Evolutionary conservation across 1,140 invertebrate species (phyloP), one percentile per base, ranked within the genome.

Genomic region (Nylanderia fulva): DNA sequence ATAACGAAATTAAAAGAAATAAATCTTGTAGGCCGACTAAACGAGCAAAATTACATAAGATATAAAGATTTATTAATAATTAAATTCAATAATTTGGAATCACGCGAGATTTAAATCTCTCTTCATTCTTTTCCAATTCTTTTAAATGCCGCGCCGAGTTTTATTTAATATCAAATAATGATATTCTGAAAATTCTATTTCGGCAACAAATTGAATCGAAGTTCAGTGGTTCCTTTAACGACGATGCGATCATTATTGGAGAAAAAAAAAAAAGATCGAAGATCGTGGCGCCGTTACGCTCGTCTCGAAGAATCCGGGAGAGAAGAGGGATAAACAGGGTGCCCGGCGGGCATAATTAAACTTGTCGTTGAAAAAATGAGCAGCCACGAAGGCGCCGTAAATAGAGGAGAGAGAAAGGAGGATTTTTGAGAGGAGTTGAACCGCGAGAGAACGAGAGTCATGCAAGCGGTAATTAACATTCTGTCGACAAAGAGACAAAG

Each of bases 401-500:
- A 88, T 75, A 68, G 21, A 56, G 71, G 21, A 24, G 39, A 21
- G 42, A 60, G 24, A 8, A 24, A 56, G 39, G 36, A 42, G 27
- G 13, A 77, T 77, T 77, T 77, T 77, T 77, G 29, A 77, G 42
- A 48, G 39, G 27, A 76, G 39, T 42, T 77, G 76, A 87, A 52
- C 77, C 75, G 69, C 24, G 68, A 79, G 74, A 74, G 82, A 39
- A 74, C 45, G 36, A 77, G 64, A 79, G 58, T 56, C 71, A 84
- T 48, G 60, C 52, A 56, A 85, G 74, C 56, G 85, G 72, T 91
- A 91, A 91, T 91, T 91, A 91, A 91, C 87, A 91, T 91, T 87
- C 88, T 86, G 85, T 48, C 52, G 61, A 15, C 27, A n/a, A 45
- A 42, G 48, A 48, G 13, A 74, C 39, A 52, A 52, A 7, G 39